Evolutionary conservation across 2,113 vertebrate genomes (phyloP).

Genomic region (Ornithorhynchus anatinus): DNA sequence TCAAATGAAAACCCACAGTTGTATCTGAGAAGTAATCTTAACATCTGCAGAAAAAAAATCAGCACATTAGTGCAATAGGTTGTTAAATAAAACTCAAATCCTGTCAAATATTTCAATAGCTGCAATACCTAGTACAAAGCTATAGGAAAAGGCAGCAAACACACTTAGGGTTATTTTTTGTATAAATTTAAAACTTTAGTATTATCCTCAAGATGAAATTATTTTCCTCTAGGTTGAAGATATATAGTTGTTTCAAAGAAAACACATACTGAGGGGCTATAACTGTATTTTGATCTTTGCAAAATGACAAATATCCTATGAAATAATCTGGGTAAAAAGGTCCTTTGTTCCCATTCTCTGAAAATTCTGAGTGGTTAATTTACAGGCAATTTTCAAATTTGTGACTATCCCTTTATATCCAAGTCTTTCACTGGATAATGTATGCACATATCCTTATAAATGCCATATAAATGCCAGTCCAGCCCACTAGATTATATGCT

Average conservation of each 20-base stretch:
- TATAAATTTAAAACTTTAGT: not conserved
- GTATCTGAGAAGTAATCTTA: not conserved
- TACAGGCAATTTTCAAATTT: slow-evolving; percentile 21
- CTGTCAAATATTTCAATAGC: not conserved
- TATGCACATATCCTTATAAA: no score
- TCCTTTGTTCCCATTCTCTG: not conserved
- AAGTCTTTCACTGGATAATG: no score
- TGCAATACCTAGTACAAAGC: not conserved
- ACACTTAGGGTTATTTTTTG: not conserved
- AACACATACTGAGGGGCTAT: not conserved
- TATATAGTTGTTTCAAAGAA: not conserved
- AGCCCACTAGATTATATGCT: no score
- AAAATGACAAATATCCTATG: not conserved
- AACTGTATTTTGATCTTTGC: not conserved
- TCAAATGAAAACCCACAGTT: not conserved
- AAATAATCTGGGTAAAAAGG: not conserved
- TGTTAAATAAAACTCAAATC: not conserved
- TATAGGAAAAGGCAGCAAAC: not conserved
- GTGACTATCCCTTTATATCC: slow-evolving; percentile 4
- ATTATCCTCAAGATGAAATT: not conserved
- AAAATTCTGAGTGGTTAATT: slow-evolving; percentile 9
- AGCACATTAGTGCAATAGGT: fast-evolving
- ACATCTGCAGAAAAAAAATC: not conserved
- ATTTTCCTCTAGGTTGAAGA: not conserved
- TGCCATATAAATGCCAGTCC: no score